Evolutionary conservation across 2,888 invertebrate genomes (phyloP).

Genomic region (Sepioteuthis lessoniana): DNA sequence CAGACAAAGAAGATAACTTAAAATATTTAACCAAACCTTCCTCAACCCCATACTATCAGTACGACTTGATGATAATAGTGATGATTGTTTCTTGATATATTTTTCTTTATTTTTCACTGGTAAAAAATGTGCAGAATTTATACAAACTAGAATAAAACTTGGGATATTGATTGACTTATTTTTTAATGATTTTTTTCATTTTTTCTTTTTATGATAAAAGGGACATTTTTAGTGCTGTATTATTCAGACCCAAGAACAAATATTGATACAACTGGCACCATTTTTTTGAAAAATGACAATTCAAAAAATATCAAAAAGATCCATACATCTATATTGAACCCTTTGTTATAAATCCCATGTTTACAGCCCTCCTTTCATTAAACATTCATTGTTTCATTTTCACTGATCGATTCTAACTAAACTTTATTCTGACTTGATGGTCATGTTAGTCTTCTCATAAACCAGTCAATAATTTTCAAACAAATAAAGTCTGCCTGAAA

Average conservation of each 20-base stretch:
- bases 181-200: too few species aligned
- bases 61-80: too few species aligned
- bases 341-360: not conserved
- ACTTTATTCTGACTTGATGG: not conserved
- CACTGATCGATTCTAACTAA: not conserved
- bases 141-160: too few species aligned
- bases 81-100: too few species aligned
- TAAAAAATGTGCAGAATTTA: too few species aligned
- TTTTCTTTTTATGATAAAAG: too few species aligned
- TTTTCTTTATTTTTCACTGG: too few species aligned
- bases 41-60: too few species aligned
- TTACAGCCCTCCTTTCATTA: not conserved
- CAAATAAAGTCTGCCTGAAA: not conserved
- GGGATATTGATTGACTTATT: too few species aligned
- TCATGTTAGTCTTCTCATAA: not conserved
- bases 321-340: not conserved
- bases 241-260: not conserved
- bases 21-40: too few species aligned
- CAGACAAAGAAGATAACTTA: too few species aligned
- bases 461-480: not conserved
- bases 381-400: not conserved
- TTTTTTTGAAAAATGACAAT: not conserved
- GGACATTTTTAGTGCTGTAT: not conserved
- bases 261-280: not conserved
- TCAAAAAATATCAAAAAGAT: not conserved